phyloP scores from a whole-genome alignment of 2,113 vertebrate genomes.

The Oreotrochilus melanogaster region DNA sequence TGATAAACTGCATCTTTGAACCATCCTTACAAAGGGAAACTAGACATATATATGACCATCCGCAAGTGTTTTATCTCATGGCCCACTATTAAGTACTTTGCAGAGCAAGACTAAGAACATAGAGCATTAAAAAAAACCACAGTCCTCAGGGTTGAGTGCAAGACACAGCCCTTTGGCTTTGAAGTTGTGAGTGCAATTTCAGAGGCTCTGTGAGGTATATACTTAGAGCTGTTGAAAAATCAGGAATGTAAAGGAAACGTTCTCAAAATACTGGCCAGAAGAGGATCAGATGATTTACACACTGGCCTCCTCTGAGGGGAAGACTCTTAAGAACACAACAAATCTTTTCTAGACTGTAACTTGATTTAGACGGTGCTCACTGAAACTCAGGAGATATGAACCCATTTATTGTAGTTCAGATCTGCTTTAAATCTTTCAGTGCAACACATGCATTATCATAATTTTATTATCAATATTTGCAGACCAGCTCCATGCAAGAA shows the following conservation, averaged over 20 bases:
- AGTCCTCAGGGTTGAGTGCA: background rate
- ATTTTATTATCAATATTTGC: background rate
- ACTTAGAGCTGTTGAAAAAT: background rate
- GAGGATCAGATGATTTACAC: background rate
- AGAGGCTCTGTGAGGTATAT: background rate
- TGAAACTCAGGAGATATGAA: background rate
- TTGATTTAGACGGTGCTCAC: background rate
- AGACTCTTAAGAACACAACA: background rate
- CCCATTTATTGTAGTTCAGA: background rate
- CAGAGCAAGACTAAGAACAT: background rate
- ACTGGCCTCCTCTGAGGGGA: background rate
- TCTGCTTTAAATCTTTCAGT: background rate
- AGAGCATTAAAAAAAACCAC: background rate
- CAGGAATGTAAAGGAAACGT: background rate
- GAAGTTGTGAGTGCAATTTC: background rate
- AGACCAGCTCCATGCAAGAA: background rate
- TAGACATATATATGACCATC: fast-evolving
- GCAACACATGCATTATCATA: background rate
- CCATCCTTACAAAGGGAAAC: background rate
- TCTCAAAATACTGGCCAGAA: background rate
- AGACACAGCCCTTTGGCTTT: background rate
- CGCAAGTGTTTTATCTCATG: background rate
- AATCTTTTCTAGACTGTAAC: background rate
- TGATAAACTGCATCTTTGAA: background rate
- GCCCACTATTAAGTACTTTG: background rate